Conservation (phyloP, 2,888 invertebrate genomes). For the Endotricha flammealis region DNA sequence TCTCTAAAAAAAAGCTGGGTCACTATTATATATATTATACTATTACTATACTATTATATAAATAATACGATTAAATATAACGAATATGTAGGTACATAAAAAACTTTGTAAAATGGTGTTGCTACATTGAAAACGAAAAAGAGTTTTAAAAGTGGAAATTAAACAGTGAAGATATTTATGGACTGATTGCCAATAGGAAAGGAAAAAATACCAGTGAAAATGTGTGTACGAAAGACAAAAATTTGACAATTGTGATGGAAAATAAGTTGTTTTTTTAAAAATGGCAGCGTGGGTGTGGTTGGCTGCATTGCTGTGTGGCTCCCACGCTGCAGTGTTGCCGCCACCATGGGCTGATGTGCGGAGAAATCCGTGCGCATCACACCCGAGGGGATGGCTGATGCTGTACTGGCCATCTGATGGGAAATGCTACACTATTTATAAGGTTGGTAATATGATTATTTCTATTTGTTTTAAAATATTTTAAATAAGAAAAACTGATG, state of each 20-base stretch:
- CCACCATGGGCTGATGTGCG: conserved; percentile 92
- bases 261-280: conserved; percentile 21
- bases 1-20: too few species aligned
- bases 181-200: not conserved
- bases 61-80: too few species aligned
- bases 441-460: too few species aligned
- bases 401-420: conserved; percentile 90
- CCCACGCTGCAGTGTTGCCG: conserved; percentile 82
- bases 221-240: conserved; percentile 3
- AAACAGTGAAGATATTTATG: not conserved
- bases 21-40: too few species aligned
- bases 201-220: not conserved
- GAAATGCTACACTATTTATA: conserved; percentile 92
- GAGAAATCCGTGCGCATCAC: conserved; percentile 88
- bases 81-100: too few species aligned
- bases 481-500: too few species aligned
- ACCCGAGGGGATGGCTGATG: conserved; percentile 90
- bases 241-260: conserved; percentile 8
- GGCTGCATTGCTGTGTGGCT: conserved; percentile 58
- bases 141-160: too few species aligned
- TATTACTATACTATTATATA: too few species aligned
- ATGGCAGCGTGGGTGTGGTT: conserved; percentile 65
- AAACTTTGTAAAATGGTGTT: too few species aligned
- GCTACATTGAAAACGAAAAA: too few species aligned
- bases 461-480: too few species aligned